Conservation (phyloP, 2,113 vertebrate genomes). For the Corydoras sp. region DNA sequence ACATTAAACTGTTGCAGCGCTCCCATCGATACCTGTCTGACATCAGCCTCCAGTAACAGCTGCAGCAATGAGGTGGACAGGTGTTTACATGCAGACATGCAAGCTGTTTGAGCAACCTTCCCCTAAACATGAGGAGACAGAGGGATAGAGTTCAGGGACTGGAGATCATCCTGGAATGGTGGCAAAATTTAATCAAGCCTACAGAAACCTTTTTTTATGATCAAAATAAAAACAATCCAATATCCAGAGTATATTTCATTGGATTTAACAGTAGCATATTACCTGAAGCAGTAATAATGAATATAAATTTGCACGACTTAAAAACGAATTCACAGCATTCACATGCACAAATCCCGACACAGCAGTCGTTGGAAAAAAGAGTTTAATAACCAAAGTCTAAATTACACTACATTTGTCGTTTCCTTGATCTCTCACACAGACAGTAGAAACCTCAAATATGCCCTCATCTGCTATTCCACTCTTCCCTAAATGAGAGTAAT, state of each 20-base stretch:
- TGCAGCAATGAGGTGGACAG: slow-evolving; percentile 89
- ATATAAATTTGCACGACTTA: no score
- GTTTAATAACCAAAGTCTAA: neutral
- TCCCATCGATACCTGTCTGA: slow-evolving; percentile 87
- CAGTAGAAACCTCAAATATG: slow-evolving; percentile 36
- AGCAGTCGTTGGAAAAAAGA: neutral
- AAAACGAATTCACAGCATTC: neutral
- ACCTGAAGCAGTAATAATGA: no score
- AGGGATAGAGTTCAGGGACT: slow-evolving; percentile 21
- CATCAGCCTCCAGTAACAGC: slow-evolving; percentile 84
- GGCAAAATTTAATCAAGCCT: neutral
- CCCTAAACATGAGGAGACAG: slow-evolving; percentile 65
- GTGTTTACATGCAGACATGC: slow-evolving; percentile 97
- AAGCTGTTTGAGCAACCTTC: slow-evolving; percentile 95
- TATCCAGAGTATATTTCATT: neutral
- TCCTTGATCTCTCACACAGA: slow-evolving; percentile 4
- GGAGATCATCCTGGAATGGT: neutral
- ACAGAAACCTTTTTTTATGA: neutral
- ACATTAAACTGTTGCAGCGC: slow-evolving; percentile 90
- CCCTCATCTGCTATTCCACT: slow-evolving; percentile 27
- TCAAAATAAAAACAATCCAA: neutral
- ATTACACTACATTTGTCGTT: slow-evolving; percentile 12
- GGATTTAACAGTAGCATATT: neutral
- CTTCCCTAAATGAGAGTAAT: slow-evolving; percentile 30
- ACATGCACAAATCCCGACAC: slow-evolving; percentile 1